phyloP scores from a whole-genome alignment of 1,140 invertebrate genomes.

The Triops longicaudatus region DNA sequence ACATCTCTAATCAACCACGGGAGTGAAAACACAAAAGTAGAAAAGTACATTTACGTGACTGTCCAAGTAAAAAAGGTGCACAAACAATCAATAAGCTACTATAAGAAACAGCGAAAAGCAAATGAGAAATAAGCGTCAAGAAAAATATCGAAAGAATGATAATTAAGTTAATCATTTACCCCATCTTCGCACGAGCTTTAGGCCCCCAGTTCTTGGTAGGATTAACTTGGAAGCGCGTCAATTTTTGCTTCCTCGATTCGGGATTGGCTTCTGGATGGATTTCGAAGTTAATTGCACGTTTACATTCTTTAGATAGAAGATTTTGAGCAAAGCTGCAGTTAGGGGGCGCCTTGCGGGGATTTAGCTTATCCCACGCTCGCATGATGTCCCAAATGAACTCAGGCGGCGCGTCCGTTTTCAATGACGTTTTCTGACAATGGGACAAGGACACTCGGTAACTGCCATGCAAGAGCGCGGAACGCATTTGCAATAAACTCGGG shows the following conservation, averaged over 20 bases:
- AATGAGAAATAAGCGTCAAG: no score
- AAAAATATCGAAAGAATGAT: neutral
- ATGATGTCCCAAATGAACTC: slow-evolving; percentile 89
- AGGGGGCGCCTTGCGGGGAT: neutral
- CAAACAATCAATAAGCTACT: neutral
- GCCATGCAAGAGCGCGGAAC: slow-evolving; percentile 85
- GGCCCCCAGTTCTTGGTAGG: slow-evolving; percentile 83
- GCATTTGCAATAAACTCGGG: slow-evolving; percentile 49
- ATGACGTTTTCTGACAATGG: slow-evolving; percentile 73
- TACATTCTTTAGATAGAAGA: slow-evolving; percentile 49
- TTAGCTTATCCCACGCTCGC: slow-evolving; percentile 62
- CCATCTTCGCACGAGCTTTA: slow-evolving; percentile 26
- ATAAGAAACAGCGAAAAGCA: no score
- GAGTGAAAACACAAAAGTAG: no score
- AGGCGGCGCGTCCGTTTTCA: slow-evolving; percentile 89
- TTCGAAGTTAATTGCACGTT: slow-evolving; percentile 51
- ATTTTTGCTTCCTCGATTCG: slow-evolving; percentile 56
- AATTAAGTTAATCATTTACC: slow-evolving; percentile 16
- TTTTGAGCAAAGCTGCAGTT: slow-evolving; percentile 24
- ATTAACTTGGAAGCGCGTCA: slow-evolving; percentile 77
- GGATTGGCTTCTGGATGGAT: slow-evolving; percentile 68
- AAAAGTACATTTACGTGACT: no score
- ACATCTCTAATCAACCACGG: neutral
- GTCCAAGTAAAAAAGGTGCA: neutral
- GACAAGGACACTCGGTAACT: slow-evolving; percentile 88